phyloP scores from a whole-genome alignment of 2,888 invertebrate genomes.

The Melanostoma mellinum region DNA sequence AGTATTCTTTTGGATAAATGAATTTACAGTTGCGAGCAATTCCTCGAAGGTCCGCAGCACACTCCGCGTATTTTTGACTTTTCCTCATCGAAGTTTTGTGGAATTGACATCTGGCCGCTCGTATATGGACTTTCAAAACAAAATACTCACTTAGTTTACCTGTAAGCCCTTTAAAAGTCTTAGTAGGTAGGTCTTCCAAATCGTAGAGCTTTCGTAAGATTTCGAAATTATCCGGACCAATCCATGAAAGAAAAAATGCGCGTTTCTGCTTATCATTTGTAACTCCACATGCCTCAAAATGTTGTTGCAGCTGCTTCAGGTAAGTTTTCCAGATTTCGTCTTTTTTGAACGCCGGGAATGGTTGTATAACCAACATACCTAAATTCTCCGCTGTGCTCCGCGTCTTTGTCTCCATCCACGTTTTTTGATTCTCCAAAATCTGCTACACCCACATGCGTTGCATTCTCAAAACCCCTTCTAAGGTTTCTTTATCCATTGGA shows the following conservation, averaged over 20 bases:
- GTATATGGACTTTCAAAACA: constrained; percentile 10
- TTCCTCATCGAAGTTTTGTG: constrained; percentile 21
- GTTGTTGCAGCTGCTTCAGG: constrained; percentile 43
- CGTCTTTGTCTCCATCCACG: constrained; percentile 20
- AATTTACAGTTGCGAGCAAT: background rate
- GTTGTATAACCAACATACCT: constrained; percentile 3
- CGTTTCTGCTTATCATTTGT: constrained; percentile 12
- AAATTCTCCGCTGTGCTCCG: background rate
- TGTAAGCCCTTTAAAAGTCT: constrained; percentile 14
- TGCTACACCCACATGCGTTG: constrained; percentile 31
- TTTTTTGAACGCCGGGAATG: constrained; percentile 29
- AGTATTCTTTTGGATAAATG: background rate
- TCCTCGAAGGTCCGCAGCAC: constrained; percentile 35
- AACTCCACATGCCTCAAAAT: constrained; percentile 33
- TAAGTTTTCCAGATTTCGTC: constrained; percentile 31
- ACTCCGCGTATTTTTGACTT: constrained; percentile 1
- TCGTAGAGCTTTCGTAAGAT: constrained; percentile 23
- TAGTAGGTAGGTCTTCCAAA: constrained; percentile 12
- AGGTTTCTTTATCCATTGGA: constrained; percentile 16
- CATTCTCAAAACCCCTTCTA: no score
- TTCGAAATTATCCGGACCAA: constrained; percentile 31
- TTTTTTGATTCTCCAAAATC: constrained; percentile 21
- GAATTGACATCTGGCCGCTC: constrained; percentile 19
- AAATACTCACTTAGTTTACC: constrained; percentile 18
- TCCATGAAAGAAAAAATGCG: constrained; percentile 27